Conservation (phyloP, 2,888 invertebrate genomes). For the Phlogophora meticulosa region DNA sequence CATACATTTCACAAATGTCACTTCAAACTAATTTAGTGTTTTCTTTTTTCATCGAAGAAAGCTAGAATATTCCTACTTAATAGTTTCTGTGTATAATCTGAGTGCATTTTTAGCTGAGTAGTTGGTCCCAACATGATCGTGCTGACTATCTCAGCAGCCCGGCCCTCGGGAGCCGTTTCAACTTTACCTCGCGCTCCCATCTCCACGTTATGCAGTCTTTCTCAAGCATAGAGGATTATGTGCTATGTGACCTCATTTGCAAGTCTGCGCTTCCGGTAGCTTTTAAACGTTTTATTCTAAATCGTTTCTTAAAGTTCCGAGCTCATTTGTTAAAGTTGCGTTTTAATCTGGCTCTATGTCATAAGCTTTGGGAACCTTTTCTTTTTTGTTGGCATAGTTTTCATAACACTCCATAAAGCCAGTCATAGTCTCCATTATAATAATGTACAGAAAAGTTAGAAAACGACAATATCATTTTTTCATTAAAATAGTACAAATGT, state of each 20-base stretch:
- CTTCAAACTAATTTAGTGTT: too few relatives aligned
- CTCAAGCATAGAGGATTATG: conserved; percentile 1
- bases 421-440: too few relatives aligned
- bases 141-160: conserved; percentile 7
- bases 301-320: conserved; percentile 16
- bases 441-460: neutral
- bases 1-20: too few relatives aligned
- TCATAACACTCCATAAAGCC: neutral
- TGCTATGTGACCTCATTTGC: conserved; percentile 22
- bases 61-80: neutral
- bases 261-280: conserved; percentile 8
- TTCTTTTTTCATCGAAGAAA: too few relatives aligned
- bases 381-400: neutral
- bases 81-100: neutral
- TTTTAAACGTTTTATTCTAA: conserved; percentile 34
- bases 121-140: conserved; percentile 42
- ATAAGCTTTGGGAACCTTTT: neutral
- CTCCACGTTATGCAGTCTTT: conserved; percentile 26
- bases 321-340: conserved; percentile 20
- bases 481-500: too few relatives aligned
- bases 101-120: conserved; percentile 29
- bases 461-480: neutral
- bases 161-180: conserved; percentile 25
- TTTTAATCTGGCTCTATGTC: conserved; percentile 3
- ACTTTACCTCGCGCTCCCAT: conserved; percentile 21